A percentile compares a stretch with the other conserved stretches of the same genome.
These are phyloP conservation scores for Calliopsis andreniformis DNA, from an alignment of 1,140 invertebrate species.

Conservation along the genomic window DNA sequence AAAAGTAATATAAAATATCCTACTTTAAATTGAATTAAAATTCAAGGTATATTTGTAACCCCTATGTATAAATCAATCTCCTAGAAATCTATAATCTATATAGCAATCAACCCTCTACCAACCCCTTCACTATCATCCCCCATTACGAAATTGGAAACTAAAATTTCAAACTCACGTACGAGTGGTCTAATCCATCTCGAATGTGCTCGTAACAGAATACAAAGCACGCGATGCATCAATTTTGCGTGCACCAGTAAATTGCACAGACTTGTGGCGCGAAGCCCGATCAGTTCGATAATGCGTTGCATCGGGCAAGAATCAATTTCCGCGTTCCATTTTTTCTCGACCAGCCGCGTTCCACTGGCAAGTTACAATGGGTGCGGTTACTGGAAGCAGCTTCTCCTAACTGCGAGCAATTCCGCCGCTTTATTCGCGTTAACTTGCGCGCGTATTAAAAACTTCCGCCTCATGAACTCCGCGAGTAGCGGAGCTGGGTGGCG, in stretches of 20 bases:
- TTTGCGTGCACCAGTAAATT: neutral
- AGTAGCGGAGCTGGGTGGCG: neutral
- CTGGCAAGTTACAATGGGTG: neutral
- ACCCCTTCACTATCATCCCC: too few species aligned
- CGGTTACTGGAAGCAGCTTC: neutral
- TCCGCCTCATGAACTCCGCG: neutral
- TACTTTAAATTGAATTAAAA: too few species aligned
- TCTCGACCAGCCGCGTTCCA: neutral
- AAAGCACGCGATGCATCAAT: neutral
- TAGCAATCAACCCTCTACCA: too few species aligned
- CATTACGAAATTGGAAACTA: too few species aligned
- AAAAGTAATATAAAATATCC: too few species aligned
- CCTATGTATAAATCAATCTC: too few species aligned
- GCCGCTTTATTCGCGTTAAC: neutral
- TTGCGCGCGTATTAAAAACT: slow-evolving; percentile 4
- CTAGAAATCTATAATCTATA: too few species aligned
- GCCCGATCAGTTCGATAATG: neutral
- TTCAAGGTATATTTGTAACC: too few species aligned
- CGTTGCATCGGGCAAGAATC: neutral
- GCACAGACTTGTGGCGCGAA: neutral
- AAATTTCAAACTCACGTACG: too few species aligned
- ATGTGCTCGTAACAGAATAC: neutral
- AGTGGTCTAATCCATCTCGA: too few species aligned
- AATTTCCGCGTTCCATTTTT: slow-evolving; percentile 8
- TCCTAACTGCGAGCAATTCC: neutral